Evolutionary conservation across 2,888 invertebrate genomes (phyloP), one percentile per base, ranked within the genome.

Genomic region (Congeria kusceri): DNA sequence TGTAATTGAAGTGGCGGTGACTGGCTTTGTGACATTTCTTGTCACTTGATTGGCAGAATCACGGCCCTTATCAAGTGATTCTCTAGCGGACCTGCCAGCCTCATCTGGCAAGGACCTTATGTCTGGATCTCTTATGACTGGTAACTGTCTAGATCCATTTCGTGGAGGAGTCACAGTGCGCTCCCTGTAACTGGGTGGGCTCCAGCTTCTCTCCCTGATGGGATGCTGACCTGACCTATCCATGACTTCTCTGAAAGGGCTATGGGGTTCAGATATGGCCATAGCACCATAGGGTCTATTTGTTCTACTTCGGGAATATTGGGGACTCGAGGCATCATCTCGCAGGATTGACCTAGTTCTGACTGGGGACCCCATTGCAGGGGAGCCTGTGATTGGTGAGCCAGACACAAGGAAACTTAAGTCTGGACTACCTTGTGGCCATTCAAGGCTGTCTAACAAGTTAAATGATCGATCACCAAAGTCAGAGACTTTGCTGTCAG

Each of bases 181-280:
- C 29, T 77, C 77, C 62, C 71, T 67, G 18, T 44, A 49, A 1
- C 61, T 58, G 5, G 77, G 72, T n/a, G 77, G 77, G 32, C 61
- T 77, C 46, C 65, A 29, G 49, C 72, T 72, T 47, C 72, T 57
- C 20, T 77, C 72, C n/a, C 72, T 72, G 18, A 70, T 0, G 63
- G 27, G 28, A 63, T 56, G 28, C 39, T 70, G 27, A 70, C 62
- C 20, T 46, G 70, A 27, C 53, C 49, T 18, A 29, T 27, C 27
- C 47, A 20, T 65, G 25, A 23, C 32, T 47, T 28, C 49, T 46
- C 5, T 46, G 63, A 23, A 69, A 32, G 69, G 47, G 9, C 59
- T 68, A 20, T 28, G 29, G 32, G 29, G 61, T 46, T 69, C 61
- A 13, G 23, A n/a, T 32, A 28, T 69, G 3, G 20, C 49, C 20